Base-by-base conservation (phyloP, 2,888 invertebrate species). In the Stenotaenia linearis region DNA sequence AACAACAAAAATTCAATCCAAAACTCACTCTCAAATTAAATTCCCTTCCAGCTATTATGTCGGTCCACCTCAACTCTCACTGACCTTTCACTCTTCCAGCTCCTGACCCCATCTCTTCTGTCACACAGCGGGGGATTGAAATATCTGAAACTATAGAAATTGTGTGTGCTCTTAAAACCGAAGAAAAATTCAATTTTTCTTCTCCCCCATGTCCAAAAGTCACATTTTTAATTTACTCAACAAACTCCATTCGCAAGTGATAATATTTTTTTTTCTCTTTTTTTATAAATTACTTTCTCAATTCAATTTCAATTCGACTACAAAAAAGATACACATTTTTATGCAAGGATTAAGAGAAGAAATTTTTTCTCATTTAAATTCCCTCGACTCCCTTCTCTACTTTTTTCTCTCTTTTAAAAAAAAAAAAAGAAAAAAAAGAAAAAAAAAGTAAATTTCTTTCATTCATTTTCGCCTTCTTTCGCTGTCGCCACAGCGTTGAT, bases 1-100 rank as follows among this genome's bases (percentile, higher is more conserved):
- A 4, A 61, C 1, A 61, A 61, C 10, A 61, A 61, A 61, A 61
- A 61, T 25, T 25, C 61, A 61, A 61, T 61, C 61, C 25, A 7
- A 61, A 61, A 61, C 61, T 61, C 61, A 61, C 61, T 61, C 61
- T 25, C 25, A 61, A 61, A 61, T 61, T 61, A 61, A 61, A 61
- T 61, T 61, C 61, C 61, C 61, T 25, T 61, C 61, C 25, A 28
- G 61, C 25, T 61, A 61, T 61, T 61, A 61, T 15, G 61, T 21
- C 15, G 61, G 61, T 61, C 61, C 61, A 61, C 61, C 61, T 61
- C 61, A 9, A 61, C 25, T 25, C 61, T 61, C 25, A 9, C 61
- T 61, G 61, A 61, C 61, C 61, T 61, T 15, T 61, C 25, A 61
- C 25, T 61, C 61, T 3, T 45, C 18, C 18, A n/a, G 25, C 10